phyloP scores from a whole-genome alignment of 2,113 vertebrate species.

The Cyphomyrus plagiostoma region DNA sequence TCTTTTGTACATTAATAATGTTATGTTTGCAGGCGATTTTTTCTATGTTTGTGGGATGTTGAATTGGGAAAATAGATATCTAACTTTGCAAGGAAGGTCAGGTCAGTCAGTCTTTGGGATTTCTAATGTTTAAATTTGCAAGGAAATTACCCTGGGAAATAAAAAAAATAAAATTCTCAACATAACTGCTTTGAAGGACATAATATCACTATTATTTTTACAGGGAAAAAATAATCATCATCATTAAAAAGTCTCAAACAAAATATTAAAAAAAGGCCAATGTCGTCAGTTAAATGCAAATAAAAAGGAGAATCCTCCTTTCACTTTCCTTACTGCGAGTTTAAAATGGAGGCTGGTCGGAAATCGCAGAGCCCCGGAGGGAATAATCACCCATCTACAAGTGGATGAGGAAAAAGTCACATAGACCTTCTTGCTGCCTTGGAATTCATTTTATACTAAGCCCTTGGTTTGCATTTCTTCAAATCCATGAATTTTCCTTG shows the following conservation, averaged over 20 bases:
- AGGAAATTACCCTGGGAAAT: not conserved
- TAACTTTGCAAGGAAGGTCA: not conserved
- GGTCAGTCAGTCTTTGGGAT: not conserved
- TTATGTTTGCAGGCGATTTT: not conserved
- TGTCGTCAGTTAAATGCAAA: not conserved
- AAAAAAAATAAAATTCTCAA: not conserved
- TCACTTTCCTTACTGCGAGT: not conserved
- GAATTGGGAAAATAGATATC: not conserved
- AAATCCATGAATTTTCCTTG: conserved; percentile 3
- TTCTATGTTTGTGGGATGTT: not conserved
- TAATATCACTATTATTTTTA: not conserved
- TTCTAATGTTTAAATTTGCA: not conserved
- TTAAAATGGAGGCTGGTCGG: not conserved
- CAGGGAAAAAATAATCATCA: not conserved
- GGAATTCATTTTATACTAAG: not conserved
- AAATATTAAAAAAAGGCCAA: not conserved
- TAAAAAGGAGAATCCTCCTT: no score
- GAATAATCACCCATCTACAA: not conserved
- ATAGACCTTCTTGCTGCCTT: not conserved
- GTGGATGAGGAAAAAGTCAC: not conserved
- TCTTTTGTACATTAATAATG: not conserved
- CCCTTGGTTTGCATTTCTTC: not conserved
- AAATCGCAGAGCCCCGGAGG: not conserved
- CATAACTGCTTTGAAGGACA: not conserved
- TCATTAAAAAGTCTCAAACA: not conserved